phyloP scores from a whole-genome alignment of 2,888 invertebrate species.

The Graphium colonna region DNA sequence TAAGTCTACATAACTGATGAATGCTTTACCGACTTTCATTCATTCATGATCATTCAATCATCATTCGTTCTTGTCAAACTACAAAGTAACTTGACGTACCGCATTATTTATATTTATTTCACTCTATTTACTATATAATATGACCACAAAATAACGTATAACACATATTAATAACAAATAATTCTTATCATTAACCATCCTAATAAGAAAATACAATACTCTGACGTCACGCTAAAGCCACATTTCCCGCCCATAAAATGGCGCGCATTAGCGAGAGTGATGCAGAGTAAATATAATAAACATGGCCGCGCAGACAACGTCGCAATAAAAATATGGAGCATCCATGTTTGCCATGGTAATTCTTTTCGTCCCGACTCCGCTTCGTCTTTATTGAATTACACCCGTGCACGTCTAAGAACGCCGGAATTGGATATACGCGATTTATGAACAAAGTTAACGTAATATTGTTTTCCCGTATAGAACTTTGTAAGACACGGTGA shows the following conservation, averaged over 20 bases:
- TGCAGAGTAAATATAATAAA: constrained; percentile 33
- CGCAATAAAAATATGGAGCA: constrained; percentile 35
- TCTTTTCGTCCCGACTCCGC: constrained; percentile 40
- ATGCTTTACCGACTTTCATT: background rate
- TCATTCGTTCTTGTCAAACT: too few relatives aligned
- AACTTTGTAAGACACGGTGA: background rate
- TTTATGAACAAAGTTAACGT: constrained; percentile 41
- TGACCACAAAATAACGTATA: too few relatives aligned
- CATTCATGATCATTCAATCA: too few relatives aligned
- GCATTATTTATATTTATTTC: too few relatives aligned
- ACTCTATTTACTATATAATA: too few relatives aligned
- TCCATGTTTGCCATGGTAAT: constrained; percentile 36
- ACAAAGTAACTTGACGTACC: too few relatives aligned
- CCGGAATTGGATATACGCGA: constrained; percentile 52
- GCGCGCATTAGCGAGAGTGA: constrained; percentile 25
- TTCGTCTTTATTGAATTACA: constrained; percentile 49
- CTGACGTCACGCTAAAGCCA: background rate
- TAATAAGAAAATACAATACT: background rate
- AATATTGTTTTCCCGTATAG: background rate
- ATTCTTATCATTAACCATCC: background rate
- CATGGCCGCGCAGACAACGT: constrained; percentile 26
- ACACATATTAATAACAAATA: background rate
- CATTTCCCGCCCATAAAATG: constrained; percentile 25
- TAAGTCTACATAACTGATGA: background rate
- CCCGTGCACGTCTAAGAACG: constrained; percentile 37